Evolutionary conservation across 2,888 invertebrate species (phyloP), one percentile per base, ranked within the genome.

Genomic region (Sphaerophoria rueppellii): DNA sequence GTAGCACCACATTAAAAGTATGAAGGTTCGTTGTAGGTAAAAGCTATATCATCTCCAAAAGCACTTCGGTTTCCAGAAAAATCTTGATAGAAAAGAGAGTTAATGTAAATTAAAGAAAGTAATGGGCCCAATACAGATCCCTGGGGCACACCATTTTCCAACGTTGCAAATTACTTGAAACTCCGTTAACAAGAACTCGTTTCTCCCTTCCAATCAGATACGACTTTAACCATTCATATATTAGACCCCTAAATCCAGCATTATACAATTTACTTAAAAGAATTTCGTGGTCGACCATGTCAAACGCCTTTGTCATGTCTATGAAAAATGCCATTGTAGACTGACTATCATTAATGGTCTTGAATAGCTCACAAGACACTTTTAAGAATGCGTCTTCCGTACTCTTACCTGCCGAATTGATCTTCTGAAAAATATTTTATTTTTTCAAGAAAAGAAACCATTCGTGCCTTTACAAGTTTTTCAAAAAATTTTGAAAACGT

Each of bases 221-320:
- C 12, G 74, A 65, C n/a, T 24, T 0, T 16, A 74, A 40, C 74
- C 74, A 58, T 24, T 67, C 14, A n/a, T 58, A 40, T 11, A 65
- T 57, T 14, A 14, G 6, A n/a, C 65, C 57, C n/a, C 74, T 65
- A 12, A 65, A 40, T 6, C 43, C 54, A 61, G 54, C 54, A 48
- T 60, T 37, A 34, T 71, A 71, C 11, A 71, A 32, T 35, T 58
- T 71, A 12, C 35, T 16, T 48, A 58, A 37, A 37, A 58, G 37
- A 14, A 71, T 50, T 14, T 60, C 63, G 34, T 52, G 72, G 16
- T 73, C 11, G 11, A 73, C 54, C 52, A 52, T 52, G 34, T 72
- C 71, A 40, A 73, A 63, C 11, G 73, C 61, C 32, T 58, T 70
- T 3, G 61, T 50, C 71, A 58, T 71, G 35, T 73, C 73, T n/a